Evolutionary conservation across 1,140 invertebrate genomes (phyloP), one percentile per base, ranked within the genome.

Genomic region (Harpegnathos saltator): DNA sequence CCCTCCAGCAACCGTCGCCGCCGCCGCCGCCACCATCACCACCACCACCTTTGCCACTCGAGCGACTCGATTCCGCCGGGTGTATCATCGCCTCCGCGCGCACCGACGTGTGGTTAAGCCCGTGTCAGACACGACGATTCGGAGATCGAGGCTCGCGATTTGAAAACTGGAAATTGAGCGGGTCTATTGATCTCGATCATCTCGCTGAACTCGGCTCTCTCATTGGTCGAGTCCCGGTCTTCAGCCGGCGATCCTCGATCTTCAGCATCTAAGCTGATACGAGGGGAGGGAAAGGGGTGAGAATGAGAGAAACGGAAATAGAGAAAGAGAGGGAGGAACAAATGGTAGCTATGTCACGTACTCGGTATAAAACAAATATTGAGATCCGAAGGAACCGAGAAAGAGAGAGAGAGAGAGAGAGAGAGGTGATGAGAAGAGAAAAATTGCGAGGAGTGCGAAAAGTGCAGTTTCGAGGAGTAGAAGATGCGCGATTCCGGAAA

Each of bases 51-150:
- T 33, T 33, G 48, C 24, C 48, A 29, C 68, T 50, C 44, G 33
- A 44, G 44, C 69, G 24, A 63, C 82, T 87, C 69, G 75, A 75
- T 87, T 87, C 81, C 82, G 85, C 86, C 75, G 59, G 86, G 85
- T n/a, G n/a, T 83, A 85, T 84, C 85, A 85, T 88, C 86, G 86
- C 87, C 86, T 81, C 82, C 85, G 75, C 86, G 11, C 38, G 38
- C 38, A 44, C 38, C 7, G 38, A 4, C 38, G 38, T 9, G 33
- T n/a, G n/a, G n/a, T 44, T 5, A 44, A 44, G 38, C 38, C 38
- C 11, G 4, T 9, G 9, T 44, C 38, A 44, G 38, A 44, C 33
- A 3, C 2, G 2, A 7, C 7, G 7, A 33, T 33, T 33, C 7
- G 33, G 33, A 3, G 33, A 33, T 33, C 2, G 33, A 33, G n/a